These are phyloP conservation scores for Eupithecia subumbrata DNA, from an alignment of 2,888 invertebrate genomes.

Conservation along the genomic window DNA sequence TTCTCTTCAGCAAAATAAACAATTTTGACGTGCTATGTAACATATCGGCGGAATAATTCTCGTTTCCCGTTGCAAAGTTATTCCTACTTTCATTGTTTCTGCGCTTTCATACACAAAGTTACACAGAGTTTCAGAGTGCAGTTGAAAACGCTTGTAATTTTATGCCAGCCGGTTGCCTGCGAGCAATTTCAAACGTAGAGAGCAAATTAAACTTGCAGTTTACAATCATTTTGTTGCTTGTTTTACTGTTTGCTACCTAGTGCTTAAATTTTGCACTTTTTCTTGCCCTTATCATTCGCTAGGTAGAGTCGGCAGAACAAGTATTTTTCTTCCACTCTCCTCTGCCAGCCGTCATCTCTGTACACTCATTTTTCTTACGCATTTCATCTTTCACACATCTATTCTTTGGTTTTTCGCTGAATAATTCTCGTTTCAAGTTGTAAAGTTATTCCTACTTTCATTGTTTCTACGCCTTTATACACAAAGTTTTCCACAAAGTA, in stretches of 20 bases:
- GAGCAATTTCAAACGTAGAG: background rate
- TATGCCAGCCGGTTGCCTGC: background rate
- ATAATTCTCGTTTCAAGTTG: constrained; percentile 20
- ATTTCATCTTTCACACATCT: too few species aligned
- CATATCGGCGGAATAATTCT: constrained; percentile 20
- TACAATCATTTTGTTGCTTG: background rate
- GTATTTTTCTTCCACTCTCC: background rate
- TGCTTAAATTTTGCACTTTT: background rate
- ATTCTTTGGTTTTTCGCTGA: too few species aligned
- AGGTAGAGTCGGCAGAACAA: background rate
- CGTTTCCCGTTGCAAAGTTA: constrained; percentile 22
- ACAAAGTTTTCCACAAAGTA: constrained; percentile 18
- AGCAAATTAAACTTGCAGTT: background rate
- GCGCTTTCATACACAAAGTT: constrained; percentile 18
- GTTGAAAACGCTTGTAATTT: background rate
- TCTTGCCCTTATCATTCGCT: background rate
- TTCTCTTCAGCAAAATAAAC: constrained; percentile 2
- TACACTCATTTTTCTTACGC: too few species aligned
- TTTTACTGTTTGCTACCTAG: background rate
- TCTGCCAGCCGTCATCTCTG: background rate
- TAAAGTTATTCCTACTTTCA: constrained; percentile 25
- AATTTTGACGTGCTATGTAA: constrained; percentile 11
- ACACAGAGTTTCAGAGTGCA: background rate
- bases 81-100: constrained; percentile 29
- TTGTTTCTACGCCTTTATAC: constrained; percentile 22